Conservation (phyloP, 92 coral and sea anemone genomes). For the Anthopleura xanthogrammica region DNA sequence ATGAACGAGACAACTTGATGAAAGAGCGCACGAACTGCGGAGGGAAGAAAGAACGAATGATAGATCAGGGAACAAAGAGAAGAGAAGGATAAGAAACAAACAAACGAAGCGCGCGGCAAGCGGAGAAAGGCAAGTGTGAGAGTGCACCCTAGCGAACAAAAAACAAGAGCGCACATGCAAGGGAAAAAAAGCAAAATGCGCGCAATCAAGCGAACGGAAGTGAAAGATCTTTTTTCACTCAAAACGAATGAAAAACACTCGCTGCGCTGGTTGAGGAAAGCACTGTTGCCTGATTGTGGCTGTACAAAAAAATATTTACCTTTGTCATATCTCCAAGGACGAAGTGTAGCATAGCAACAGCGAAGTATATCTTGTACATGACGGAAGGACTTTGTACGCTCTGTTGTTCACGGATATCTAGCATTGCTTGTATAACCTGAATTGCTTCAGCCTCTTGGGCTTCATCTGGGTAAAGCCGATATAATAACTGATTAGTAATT, state of each 20-base stretch:
- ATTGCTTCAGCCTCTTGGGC: slow-evolving; percentile 99
- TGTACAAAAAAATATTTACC: slow-evolving; percentile 33
- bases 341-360: slow-evolving; percentile 89
- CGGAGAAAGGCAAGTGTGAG: no score
- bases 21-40: no score
- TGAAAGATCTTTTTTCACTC: no score
- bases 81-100: no score
- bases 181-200: no score
- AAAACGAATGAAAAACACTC: neutral
- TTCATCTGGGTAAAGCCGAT: slow-evolving; percentile 51
- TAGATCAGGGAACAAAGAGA: no score
- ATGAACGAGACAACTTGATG: no score
- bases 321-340: slow-evolving; percentile 74
- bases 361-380: slow-evolving; percentile 91
- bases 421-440: slow-evolving; percentile 87
- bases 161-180: no score
- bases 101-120: no score
- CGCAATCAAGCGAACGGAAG: neutral
- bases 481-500: no score
- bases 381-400: slow-evolving; percentile 93
- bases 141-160: no score
- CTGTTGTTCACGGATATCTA: slow-evolving; percentile 86
- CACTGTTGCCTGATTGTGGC: neutral
- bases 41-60: no score
- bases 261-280: neutral